A percentile compares a stretch with the other conserved stretches of the same genome.
These are phyloP conservation scores for Passer domesticus DNA, from an alignment of 2,113 vertebrate genomes.

Conservation along the genomic window DNA sequence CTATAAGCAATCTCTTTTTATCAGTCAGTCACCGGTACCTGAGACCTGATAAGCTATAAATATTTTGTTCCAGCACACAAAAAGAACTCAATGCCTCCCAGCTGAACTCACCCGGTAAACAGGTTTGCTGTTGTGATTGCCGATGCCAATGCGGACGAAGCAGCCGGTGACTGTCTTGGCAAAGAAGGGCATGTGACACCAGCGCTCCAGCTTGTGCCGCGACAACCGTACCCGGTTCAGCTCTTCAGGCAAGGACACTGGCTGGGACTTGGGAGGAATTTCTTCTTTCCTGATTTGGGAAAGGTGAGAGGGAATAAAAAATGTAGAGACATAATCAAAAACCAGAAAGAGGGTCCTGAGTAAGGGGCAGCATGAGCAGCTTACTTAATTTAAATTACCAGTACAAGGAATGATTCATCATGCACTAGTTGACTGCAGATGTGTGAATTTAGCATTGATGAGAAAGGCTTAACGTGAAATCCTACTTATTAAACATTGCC, in stretches of 20 bases:
- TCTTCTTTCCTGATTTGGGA: conserved; percentile 86
- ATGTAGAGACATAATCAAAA: not conserved
- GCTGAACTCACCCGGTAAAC: conserved; percentile 88
- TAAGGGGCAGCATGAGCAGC: not conserved
- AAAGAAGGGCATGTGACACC: conserved; percentile 99
- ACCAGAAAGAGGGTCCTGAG: not conserved
- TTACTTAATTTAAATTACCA: not conserved
- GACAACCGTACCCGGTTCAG: conserved; percentile 94
- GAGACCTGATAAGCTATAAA: not conserved
- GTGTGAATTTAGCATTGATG: not conserved
- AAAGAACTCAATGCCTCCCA: not conserved
- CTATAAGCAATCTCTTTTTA: not conserved
- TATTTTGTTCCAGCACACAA: not conserved
- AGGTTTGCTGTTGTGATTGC: conserved; percentile 98
- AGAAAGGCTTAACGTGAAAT: not conserved
- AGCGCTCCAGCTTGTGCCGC: conserved; percentile 94
- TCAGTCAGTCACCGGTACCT: not conserved
- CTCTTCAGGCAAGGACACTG: conserved; percentile 93
- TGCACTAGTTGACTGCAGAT: not conserved
- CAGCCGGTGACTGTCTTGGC: conserved; percentile 96
- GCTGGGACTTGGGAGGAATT: conserved; percentile 94
- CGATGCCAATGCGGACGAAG: conserved; percentile 97
- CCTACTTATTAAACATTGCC: not conserved
- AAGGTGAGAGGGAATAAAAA: not conserved
- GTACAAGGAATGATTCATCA: not conserved